These are phyloP conservation scores for Glaucopsyche alexis DNA, from an alignment of 2,888 invertebrate species.

Conservation along the genomic window DNA sequence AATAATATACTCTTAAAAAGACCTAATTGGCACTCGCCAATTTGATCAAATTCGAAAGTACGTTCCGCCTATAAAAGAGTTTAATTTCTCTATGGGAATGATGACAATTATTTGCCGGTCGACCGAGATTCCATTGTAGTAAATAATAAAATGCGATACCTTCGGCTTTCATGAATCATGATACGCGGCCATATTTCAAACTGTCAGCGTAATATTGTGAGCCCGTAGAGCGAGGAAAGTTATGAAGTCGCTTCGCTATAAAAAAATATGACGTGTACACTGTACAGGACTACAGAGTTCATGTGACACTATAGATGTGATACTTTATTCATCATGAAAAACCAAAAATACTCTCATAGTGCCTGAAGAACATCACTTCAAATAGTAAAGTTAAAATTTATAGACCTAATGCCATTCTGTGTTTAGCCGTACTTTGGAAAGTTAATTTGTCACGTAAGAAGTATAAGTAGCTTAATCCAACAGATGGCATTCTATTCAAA, in stretches of 20 bases:
- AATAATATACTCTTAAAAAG: too few relatives aligned
- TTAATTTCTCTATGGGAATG: neutral
- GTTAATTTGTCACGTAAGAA: too few relatives aligned
- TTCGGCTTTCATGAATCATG: conserved; percentile 7
- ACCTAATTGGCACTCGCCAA: too few relatives aligned
- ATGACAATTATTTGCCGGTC: neutral
- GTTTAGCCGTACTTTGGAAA: too few relatives aligned
- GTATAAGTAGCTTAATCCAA: too few relatives aligned
- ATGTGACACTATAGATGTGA: too few relatives aligned
- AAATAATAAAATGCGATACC: conserved; percentile 22
- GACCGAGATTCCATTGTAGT: conserved; percentile 8
- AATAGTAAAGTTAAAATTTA: too few relatives aligned
- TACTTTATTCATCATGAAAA: too few relatives aligned
- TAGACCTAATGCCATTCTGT: too few relatives aligned
- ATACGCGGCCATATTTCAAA: conserved; percentile 20
- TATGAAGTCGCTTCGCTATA: neutral
- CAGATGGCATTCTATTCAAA: too few relatives aligned
- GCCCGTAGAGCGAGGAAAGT: neutral
- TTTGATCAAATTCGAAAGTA: neutral
- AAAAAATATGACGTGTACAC: neutral
- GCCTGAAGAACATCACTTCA: too few relatives aligned
- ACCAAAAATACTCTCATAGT: neutral
- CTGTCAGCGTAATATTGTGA: conserved; percentile 16
- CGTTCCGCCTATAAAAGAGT: neutral
- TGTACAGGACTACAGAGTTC: neutral